Evolutionary conservation across 2,797 vertebrate species (phyloP).

Genomic region (Pipistrellus nathusii): DNA sequence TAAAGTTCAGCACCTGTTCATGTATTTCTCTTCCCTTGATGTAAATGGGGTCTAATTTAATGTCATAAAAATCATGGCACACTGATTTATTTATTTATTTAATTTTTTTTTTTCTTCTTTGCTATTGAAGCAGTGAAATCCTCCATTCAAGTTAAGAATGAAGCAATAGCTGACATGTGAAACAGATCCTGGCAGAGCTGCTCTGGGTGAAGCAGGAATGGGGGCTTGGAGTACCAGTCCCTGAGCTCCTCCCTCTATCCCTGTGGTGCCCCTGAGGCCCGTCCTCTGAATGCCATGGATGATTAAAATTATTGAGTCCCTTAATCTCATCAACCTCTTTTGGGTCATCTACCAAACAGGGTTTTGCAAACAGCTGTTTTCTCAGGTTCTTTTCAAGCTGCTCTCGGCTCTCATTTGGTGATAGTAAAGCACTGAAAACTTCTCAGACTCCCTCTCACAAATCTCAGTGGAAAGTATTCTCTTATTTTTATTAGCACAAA

Average conservation of each 20-base stretch:
- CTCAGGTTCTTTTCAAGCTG: neutral
- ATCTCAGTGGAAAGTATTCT: conserved; percentile 18
- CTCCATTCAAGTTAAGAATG: neutral
- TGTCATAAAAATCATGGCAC: neutral
- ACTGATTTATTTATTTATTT: no score
- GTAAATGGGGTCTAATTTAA: neutral
- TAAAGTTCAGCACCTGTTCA: neutral
- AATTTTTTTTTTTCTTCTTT: conserved; percentile 35
- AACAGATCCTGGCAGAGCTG: neutral
- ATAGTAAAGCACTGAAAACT: neutral
- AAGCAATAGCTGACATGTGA: neutral
- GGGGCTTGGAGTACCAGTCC: neutral
- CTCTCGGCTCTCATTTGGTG: neutral
- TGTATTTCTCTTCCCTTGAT: conserved; percentile 5
- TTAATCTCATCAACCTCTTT: neutral
- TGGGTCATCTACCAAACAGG: neutral
- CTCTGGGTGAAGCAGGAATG: neutral
- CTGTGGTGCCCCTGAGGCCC: neutral
- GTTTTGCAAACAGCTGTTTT: neutral
- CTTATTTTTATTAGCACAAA: conserved; percentile 25
- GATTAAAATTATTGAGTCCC: neutral
- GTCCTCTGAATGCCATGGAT: neutral
- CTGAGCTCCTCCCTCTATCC: neutral
- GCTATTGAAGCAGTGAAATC: neutral
- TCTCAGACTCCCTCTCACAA: neutral